Evolutionary conservation across 2,113 vertebrate species (phyloP), one percentile per base, ranked within the genome.

Genomic region (Cyphomyrus plagiostoma): DNA sequence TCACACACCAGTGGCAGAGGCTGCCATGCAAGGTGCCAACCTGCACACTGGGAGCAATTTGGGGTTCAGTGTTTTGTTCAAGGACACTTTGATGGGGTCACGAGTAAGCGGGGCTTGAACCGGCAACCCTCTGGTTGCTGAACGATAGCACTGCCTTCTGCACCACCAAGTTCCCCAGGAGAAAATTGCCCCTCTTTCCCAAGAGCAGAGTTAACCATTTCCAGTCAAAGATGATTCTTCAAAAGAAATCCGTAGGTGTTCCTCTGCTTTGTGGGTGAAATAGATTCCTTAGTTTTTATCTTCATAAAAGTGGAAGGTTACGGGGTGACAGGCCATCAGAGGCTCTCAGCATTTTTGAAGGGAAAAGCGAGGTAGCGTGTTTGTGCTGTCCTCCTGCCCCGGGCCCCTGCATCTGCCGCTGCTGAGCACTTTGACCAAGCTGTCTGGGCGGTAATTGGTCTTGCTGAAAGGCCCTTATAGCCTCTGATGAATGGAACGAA

Each of bases 401-500:
- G 8, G 62, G n/a, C 85, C 6, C 35, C 49, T 5, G 42, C n/a
- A n/a, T 86, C 48, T 6, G 26, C 82, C 23, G 13, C 6, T 5
- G 5, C 49, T 0, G 49, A n/a, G 49, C 26, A 19, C 48, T 35
- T 56, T 56, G 85, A 39, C 13, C n/a, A 86, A 6, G 49, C 50
- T 87, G 48, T 53, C 50, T 39, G 85, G 85, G 13, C 45, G 1
- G 82, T 84, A 84, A 84, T 84, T 46, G 82, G 82, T 46, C 82
- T 84, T 48, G 8, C 85, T 13, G n/a, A 52, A 49, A 52, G 84
- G 84, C 48, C 26, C 85, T 87, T 87, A 84, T 21, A 84, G 42
- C 39, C 82, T 84, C 82, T 53, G 85, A 87, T 87, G 50, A 87
- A 53, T 53, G 26, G 85, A 56, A 21, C n/a, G 30, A n/a, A 87